phyloP scores from a whole-genome alignment of 1,140 invertebrate genomes.

The Scaptomyza montana region DNA sequence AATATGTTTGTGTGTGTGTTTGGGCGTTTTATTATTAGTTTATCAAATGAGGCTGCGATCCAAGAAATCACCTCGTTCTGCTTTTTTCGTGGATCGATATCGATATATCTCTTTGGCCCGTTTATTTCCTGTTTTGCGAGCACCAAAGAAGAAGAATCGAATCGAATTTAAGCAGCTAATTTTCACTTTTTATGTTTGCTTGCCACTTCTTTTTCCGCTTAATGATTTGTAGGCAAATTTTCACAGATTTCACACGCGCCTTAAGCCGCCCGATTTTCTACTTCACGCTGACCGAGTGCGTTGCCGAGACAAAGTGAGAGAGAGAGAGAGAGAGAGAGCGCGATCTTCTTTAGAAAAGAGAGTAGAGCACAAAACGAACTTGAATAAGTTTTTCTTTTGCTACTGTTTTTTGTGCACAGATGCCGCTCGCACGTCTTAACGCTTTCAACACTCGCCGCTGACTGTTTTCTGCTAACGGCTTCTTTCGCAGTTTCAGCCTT shows the following conservation, averaged over 20 bases:
- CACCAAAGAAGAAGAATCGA: not conserved
- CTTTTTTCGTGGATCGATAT: conserved; percentile 6
- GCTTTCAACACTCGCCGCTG: conserved; percentile 78
- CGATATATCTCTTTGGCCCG: conserved; percentile 24
- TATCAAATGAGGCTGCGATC: conserved; percentile 56
- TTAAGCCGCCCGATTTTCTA: conserved; percentile 48
- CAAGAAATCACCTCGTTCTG: conserved; percentile 66
- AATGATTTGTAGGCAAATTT: conserved; percentile 58
- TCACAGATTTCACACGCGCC: conserved; percentile 73
- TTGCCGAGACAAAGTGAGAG: not conserved
- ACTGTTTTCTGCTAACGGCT: conserved; percentile 54
- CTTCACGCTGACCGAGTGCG: conserved; percentile 30
- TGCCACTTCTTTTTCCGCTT: conserved; percentile 32
- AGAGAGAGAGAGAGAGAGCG: not conserved
- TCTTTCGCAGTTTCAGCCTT: not conserved
- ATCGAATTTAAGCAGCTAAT: conserved; percentile 38
- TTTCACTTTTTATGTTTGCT: conserved; percentile 70
- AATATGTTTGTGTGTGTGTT: conserved; percentile 21
- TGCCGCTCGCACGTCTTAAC: conserved; percentile 72
- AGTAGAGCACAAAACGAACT: conserved; percentile 33
- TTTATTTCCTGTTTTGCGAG: conserved; percentile 57
- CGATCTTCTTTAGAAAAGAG: conserved; percentile 14
- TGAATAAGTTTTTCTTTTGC: not conserved
- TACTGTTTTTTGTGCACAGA: conserved; percentile 19
- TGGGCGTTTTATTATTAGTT: conserved; percentile 64